Conservation (phyloP, 2,888 invertebrate species). For the Sinodicranocentrus sp. region DNA sequence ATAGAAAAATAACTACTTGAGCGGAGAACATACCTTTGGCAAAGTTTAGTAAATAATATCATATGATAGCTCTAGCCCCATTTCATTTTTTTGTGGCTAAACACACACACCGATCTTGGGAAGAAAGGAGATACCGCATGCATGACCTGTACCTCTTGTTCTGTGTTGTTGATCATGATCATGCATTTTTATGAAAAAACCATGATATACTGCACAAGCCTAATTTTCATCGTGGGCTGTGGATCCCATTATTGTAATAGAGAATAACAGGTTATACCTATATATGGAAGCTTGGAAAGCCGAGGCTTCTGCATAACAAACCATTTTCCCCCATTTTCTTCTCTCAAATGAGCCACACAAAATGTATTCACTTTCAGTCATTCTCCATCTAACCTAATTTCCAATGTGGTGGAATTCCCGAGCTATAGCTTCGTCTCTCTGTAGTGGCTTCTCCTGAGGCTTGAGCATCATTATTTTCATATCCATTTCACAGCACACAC, state of each 20-base stretch:
- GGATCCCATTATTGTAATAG: constrained; percentile 7
- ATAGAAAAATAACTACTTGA: not conserved
- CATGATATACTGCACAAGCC: not conserved
- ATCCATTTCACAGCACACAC: not conserved
- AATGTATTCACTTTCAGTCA: constrained; percentile 27
- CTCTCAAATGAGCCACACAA: constrained; percentile 36
- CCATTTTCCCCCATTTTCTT: constrained; percentile 4
- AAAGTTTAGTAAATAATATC: too few relatives aligned
- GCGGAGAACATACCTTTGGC: too few relatives aligned
- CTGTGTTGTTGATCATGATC: constrained; percentile 8
- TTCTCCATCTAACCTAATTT: not conserved
- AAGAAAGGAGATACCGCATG: constrained; percentile 6
- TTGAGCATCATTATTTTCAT: constrained; percentile 43
- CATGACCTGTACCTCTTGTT: too few relatives aligned
- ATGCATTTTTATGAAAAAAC: not conserved
- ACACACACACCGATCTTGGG: not conserved
- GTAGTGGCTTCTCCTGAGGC: constrained; percentile 48
- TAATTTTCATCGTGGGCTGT: constrained; percentile 20
- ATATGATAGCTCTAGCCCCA: too few relatives aligned
- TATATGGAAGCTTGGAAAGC: too few relatives aligned
- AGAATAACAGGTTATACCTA: too few relatives aligned
- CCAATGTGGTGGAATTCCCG: constrained; percentile 14
- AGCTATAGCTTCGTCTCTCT: constrained; percentile 13
- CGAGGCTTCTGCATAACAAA: too few relatives aligned
- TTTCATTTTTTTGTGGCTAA: not conserved